Evolutionary conservation across 2,797 vertebrate species (phyloP).

Genomic region (Sarcophilus harrisii): DNA sequence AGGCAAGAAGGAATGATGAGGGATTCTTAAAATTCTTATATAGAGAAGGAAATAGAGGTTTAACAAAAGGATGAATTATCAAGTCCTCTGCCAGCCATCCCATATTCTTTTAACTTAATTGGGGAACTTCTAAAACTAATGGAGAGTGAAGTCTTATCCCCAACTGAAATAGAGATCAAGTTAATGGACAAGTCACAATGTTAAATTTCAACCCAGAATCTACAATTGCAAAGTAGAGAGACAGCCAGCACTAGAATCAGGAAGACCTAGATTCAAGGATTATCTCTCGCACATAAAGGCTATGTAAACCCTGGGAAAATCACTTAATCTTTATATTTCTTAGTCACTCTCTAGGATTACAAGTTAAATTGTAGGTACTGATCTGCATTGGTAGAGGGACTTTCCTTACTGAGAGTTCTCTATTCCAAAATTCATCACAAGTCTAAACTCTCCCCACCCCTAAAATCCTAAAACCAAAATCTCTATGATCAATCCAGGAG

Average conservation of each 20-base stretch:
- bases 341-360: background rate
- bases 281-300: background rate
- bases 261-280: background rate
- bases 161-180: background rate
- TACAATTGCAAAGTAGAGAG: background rate
- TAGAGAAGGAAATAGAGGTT: background rate
- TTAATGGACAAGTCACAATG: background rate
- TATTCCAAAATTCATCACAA: background rate
- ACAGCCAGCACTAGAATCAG: background rate
- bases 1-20: background rate
- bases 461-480: background rate
- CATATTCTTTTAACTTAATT: background rate
- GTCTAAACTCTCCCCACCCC: background rate
- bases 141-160: background rate
- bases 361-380: background rate
- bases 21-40: background rate
- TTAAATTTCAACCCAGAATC: background rate
- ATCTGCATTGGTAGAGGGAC: background rate
- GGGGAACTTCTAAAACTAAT: background rate
- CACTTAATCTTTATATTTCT: background rate
- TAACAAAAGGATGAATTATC: background rate
- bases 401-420: background rate
- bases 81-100: background rate
- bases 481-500: background rate
- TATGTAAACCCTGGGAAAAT: background rate